Evolutionary conservation across 1,140 invertebrate species (phyloP), one percentile per base, ranked within the genome.

Genomic region (Acromyrmex charruanus): DNA sequence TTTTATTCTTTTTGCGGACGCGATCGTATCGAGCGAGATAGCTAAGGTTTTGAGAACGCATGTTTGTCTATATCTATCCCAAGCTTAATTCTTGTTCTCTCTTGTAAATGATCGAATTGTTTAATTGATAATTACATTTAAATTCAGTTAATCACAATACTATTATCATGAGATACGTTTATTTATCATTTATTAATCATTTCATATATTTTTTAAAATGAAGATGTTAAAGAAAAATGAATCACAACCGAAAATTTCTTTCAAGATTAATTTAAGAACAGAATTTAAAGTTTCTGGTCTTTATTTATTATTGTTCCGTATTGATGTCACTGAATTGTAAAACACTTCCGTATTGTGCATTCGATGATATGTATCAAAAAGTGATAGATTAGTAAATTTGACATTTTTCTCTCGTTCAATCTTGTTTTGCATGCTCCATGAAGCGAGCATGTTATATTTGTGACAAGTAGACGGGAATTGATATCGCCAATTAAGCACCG

Each of bases 401-500:
- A 61, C 3, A 1, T 65, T 21, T 25, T 63, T 63, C 16, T 35
- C 7, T 59, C 3, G n/a, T 35, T 65, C 16, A 6, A 63, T 25
- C n/a, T 61, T 44, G 4, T 10, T 18, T 31, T 49, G 58, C 0
- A 2, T 49, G 16, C 3, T 28, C 2, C 14, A 31, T 35, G 12
- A 28, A 18, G 12, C 16, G 16, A 6, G 31, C 18, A 39, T 14
- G 44, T 53, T 44, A 44, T 77, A 53, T 53, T 55, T 80, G 55
- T 18, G 18, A 35, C 10, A 18, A 79, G 25, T 66, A 53, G 10
- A n/a, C 5, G 25, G 21, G 28, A 28, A 89, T 86, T 77, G 61
- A 71, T 86, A 89, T 89, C 53, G 58, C 80, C 87, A 89, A 88
- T 89, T 89, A 88, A 88, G 63, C 14, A 35, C 39, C 82, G 63